A percentile compares a stretch with the other conserved stretches of the same genome.
These are phyloP conservation scores for Euthynnus affinis DNA, from an alignment of 2,797 vertebrate species.

Conservation along the genomic window DNA sequence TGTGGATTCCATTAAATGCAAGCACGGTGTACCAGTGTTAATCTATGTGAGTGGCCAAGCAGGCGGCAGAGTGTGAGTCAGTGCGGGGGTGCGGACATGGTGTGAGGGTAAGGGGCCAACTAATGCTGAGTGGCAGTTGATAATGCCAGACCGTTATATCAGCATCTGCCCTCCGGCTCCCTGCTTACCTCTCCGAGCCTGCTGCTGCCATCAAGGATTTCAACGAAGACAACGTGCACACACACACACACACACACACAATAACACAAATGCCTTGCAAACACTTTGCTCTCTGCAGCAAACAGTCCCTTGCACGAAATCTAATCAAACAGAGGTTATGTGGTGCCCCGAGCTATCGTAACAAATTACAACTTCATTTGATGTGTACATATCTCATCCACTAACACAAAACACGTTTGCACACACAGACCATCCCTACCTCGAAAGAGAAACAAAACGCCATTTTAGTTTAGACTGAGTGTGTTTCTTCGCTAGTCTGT, in stretches of 20 bases:
- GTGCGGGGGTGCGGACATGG: conserved; percentile 83
- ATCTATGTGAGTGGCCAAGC: conserved; percentile 83
- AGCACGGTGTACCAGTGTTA: conserved; percentile 76
- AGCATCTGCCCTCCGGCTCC: conserved; percentile 86
- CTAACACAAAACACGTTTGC: conserved; percentile 58
- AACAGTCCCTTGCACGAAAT: conserved; percentile 69
- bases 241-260: conserved; percentile 34
- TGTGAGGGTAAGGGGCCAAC: conserved; percentile 82
- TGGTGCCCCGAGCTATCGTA: conserved; percentile 74
- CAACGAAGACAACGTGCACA: conserved; percentile 51
- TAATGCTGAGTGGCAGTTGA: conserved; percentile 88
- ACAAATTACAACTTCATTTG: conserved; percentile 80
- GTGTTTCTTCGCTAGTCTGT: background rate
- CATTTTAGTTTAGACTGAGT: conserved; percentile 37
- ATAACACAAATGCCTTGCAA: conserved; percentile 47
- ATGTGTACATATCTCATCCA: conserved; percentile 71
- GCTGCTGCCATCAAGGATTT: conserved; percentile 73
- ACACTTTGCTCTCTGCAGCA: conserved; percentile 66
- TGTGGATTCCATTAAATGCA: conserved; percentile 79
- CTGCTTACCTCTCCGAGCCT: conserved; percentile 75
- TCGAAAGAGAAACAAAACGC: conserved; percentile 48
- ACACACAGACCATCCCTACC: conserved; percentile 30
- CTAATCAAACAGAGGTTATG: conserved; percentile 82
- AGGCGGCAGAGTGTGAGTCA: conserved; percentile 86
- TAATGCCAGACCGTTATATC: conserved; percentile 89